Evolutionary conservation across 2,797 vertebrate species (phyloP).

Genomic region (Myotis pilosus): DNA sequence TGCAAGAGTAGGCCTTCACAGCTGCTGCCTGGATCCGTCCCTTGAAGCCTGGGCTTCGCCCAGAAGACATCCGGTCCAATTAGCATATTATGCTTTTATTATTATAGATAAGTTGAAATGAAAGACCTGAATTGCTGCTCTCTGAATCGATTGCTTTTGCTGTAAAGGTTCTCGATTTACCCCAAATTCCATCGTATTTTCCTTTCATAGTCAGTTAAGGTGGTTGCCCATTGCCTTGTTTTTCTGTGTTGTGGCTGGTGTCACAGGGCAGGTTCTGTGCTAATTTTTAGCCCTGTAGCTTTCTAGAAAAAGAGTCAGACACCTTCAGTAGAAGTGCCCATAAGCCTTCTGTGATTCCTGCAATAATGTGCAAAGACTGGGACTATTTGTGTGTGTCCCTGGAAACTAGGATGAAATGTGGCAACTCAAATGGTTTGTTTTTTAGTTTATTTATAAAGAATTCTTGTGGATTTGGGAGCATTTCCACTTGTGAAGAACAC

Average conservation of each 20-base stretch:
- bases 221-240: slow-evolving; percentile 41
- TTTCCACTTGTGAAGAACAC: slow-evolving; percentile 63
- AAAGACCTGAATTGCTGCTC: not conserved
- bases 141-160: slow-evolving; percentile 9
- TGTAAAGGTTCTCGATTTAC: not conserved
- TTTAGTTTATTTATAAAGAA: slow-evolving; percentile 74
- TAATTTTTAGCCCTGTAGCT: slow-evolving; percentile 53
- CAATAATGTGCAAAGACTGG: slow-evolving; percentile 44
- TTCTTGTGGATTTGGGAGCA: slow-evolving; percentile 61
- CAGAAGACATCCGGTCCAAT: too few relatives aligned
- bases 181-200: not conserved
- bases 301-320: slow-evolving; percentile 72
- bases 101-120: not conserved
- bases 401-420: slow-evolving; percentile 63
- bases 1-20: too few relatives aligned
- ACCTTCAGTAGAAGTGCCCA: slow-evolving; percentile 46
- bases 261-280: not conserved
- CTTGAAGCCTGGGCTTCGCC: too few relatives aligned
- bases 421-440: slow-evolving; percentile 51
- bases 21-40: too few relatives aligned
- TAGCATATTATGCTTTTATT: too few relatives aligned
- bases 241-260: slow-evolving; percentile 10
- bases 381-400: slow-evolving; percentile 64
- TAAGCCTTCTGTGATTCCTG: not conserved
- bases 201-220: not conserved